Base-by-base conservation (phyloP, 2,797 vertebrate species). In the Lindbergichthys nudifrons region DNA sequence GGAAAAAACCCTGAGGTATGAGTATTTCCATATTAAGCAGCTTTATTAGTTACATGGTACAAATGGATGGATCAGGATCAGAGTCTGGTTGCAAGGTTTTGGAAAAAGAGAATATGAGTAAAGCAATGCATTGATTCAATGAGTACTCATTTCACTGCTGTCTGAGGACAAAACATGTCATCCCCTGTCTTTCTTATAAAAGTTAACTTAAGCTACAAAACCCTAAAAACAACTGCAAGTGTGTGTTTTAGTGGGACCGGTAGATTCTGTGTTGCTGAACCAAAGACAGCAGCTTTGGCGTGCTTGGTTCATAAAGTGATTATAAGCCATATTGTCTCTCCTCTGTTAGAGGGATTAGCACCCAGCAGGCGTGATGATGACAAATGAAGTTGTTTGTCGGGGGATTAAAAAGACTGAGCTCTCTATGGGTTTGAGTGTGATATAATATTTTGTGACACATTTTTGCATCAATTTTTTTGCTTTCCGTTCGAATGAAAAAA, bases 341-440 rank as follows among this genome's bases (percentile, higher is more conserved):
- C 66, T 65, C 75, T 63, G 65, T 81, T 73, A 51, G 75, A 21
- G 59, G 88, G 87, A 93, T 93, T 89, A 92, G 80, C 64, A 57
- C 53, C 77, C 79, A 59, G 83, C 57, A 61, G 83, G 79, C 68
- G 50, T 68, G 75, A 85, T 88, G 88, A 92, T 89, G 87, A 90
- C 90, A 93, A 86, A 95, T 95, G 75, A 93, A 94, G 93, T 92
- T 92, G 93, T 95, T 94, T 92, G 84, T 82, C 26, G 71, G 82
- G 79, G 92, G 92, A 95, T 94, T 94, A 94, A 70, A 64, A 75
- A 32, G 91, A 92, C 79, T 91, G 83, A 88, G 92, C 89, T 91
- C 94, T 94, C 93, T 61, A 70, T 86, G 92, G 94, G 91, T 88
- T 91, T 79, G 75, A 91, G 93, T 93, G 93, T 90, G 89, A 89